Conservation (phyloP, 2,797 vertebrate genomes). For the Pagetopsis macropterus region DNA sequence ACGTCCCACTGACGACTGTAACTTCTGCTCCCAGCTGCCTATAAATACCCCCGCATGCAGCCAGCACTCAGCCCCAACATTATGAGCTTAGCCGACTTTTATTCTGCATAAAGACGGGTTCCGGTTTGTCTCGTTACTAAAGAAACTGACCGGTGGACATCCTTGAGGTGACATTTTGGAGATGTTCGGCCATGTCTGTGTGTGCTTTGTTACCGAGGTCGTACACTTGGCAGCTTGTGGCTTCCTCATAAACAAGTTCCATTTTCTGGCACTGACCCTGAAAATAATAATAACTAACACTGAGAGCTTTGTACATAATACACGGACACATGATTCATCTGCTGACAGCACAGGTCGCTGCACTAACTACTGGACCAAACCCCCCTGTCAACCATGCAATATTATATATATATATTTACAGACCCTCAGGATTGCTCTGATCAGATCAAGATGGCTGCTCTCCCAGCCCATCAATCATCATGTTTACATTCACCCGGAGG, state of each 20-base stretch:
- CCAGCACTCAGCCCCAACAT: constrained; percentile 10
- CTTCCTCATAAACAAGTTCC: constrained; percentile 37
- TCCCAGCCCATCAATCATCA: constrained; percentile 53
- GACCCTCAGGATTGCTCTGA: constrained; percentile 30
- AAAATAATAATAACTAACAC: constrained; percentile 6
- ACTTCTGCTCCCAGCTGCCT: constrained; percentile 48
- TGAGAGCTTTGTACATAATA: neutral
- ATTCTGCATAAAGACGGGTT: constrained; percentile 9
- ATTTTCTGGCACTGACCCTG: constrained; percentile 11
- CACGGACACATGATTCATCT: neutral
- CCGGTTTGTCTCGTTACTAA: constrained; percentile 16
- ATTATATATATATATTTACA: constrained; percentile 5
- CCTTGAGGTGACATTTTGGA: constrained; percentile 31
- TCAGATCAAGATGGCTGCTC: constrained; percentile 55
- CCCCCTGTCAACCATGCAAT: neutral
- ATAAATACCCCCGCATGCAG: constrained; percentile 53
- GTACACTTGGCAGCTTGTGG: constrained; percentile 20
- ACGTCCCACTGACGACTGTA: constrained; percentile 43
- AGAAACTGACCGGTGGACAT: neutral
- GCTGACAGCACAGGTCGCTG: neutral
- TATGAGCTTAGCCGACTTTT: constrained; percentile 14
- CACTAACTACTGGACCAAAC: neutral
- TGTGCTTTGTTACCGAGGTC: constrained; percentile 26
- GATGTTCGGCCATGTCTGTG: constrained; percentile 8
- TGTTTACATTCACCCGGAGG: constrained; percentile 36